Conservation (phyloP, 2,113 vertebrate species). For the Zosterops borbonicus region DNA sequence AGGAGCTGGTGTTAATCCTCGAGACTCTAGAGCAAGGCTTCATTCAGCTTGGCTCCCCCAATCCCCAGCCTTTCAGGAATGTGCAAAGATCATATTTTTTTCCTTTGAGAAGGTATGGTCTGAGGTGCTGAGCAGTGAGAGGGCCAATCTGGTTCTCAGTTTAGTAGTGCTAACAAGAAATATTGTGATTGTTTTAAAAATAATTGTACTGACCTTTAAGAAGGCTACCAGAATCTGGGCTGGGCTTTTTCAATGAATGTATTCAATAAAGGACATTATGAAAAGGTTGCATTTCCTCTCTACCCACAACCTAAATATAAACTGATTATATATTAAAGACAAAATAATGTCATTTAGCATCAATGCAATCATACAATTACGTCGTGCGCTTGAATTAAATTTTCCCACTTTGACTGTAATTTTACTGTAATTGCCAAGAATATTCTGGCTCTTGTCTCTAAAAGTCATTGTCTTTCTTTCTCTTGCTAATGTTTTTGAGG, state of each 20-base stretch:
- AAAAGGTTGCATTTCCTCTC: neutral
- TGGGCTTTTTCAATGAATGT: neutral
- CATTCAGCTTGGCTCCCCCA: neutral
- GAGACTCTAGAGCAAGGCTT: neutral
- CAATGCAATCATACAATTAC: neutral
- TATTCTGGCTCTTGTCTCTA: neutral
- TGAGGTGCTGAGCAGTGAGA: neutral
- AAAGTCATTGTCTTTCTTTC: slow-evolving; percentile 1
- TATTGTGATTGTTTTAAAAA: neutral
- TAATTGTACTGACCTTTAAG: neutral
- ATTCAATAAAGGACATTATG: neutral
- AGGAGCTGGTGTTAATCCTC: neutral
- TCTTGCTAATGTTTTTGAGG: neutral
- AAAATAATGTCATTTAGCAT: neutral
- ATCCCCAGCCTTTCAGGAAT: neutral
- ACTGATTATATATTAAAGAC: neutral
- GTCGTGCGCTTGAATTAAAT: slow-evolving; percentile 16
- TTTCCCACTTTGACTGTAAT: neutral
- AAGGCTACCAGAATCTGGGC: neutral
- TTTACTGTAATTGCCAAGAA: slow-evolving; percentile 7
- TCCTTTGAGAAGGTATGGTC: neutral
- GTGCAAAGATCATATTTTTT: neutral
- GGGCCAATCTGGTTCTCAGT: neutral
- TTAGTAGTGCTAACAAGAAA: neutral
- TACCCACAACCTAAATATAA: neutral